phyloP scores from a whole-genome alignment of 2,113 vertebrate species.

The Zapornia atra region DNA sequence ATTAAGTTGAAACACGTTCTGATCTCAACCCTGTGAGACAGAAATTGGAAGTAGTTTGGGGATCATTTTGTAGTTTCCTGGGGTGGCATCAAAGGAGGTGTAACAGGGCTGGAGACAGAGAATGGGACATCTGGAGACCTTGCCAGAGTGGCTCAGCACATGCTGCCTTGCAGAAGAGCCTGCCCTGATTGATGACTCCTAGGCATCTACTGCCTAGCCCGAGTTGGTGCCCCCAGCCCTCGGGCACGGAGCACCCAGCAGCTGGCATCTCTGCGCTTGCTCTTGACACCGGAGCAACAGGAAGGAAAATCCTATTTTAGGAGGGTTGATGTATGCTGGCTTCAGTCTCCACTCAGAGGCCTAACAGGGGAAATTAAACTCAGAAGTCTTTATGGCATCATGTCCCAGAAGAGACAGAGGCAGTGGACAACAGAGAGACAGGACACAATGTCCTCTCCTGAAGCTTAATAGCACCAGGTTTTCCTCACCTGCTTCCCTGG shows the following conservation, averaged over 20 bases:
- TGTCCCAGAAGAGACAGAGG: background rate
- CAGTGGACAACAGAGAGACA: background rate
- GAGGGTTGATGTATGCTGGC: background rate
- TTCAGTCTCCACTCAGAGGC: background rate
- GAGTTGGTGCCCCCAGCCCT: background rate
- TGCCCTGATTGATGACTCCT: background rate
- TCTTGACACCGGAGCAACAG: background rate
- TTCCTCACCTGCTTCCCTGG: background rate
- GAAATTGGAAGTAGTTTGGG: background rate
- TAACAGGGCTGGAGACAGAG: background rate
- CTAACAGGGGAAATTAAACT: background rate
- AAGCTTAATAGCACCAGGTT: background rate
- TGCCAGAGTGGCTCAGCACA: background rate
- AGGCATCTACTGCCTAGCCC: background rate
- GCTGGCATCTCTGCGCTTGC: background rate
- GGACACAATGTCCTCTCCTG: background rate
- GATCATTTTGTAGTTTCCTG: background rate
- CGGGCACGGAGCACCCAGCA: background rate
- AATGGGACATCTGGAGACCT: background rate
- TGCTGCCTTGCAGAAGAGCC: background rate
- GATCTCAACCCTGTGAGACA: background rate
- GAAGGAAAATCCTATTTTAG: background rate
- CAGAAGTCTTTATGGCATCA: background rate
- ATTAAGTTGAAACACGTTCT: background rate
- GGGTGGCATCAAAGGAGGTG: background rate